Evolutionary conservation across 2,113 vertebrate genomes (phyloP), one percentile per base, ranked within the genome.

Genomic region (Dinomys branickii): DNA sequence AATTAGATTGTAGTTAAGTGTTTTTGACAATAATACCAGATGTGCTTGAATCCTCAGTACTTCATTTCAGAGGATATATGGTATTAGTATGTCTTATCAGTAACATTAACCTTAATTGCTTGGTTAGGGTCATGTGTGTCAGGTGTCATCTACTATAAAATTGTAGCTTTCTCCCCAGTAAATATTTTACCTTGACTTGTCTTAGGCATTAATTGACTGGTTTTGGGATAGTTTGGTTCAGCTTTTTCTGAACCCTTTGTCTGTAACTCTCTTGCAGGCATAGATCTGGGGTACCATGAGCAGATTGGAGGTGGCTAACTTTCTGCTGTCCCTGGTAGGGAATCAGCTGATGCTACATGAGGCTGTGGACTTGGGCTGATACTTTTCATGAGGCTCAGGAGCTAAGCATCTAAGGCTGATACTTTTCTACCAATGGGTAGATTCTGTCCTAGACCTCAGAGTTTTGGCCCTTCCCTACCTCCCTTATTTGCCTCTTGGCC

Each of bases 1-100:
- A 6, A 75, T 59, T 22, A 30, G 47, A 47, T 26, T n/a, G 69
- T 71, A 59, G 47, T 84, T 38, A 41, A 7, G 10, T 41, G n/a
- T 61, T 94, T 97, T 81, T 56, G 56, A 33, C n/a, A 41, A 61
- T 78, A 88, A 88, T 61, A 47, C 30, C 38, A 28, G 67, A 73
- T 14, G 19, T 13, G 47, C 35, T 13, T 50, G 90, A 84, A 30
- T 1, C 38, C 35, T 41, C 5, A 7, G 67, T 0, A 0, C 4
- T 44, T 78, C 54, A 17, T 87, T 77, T 67, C 0, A 1, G 22
- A 7, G 30, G 44, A 4, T 50, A 19, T 3, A 0, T 24, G 41
- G 47, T 24, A 7, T 10, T 0, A 0, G 16, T 33, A 7, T 11
- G 14, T 61, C 59, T 69, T n/a, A 41, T 38, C 8, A 30, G 73